These are phyloP conservation scores for Gymnodraco acuticeps DNA, from an alignment of 2,797 vertebrate species.

Conservation along the genomic window DNA sequence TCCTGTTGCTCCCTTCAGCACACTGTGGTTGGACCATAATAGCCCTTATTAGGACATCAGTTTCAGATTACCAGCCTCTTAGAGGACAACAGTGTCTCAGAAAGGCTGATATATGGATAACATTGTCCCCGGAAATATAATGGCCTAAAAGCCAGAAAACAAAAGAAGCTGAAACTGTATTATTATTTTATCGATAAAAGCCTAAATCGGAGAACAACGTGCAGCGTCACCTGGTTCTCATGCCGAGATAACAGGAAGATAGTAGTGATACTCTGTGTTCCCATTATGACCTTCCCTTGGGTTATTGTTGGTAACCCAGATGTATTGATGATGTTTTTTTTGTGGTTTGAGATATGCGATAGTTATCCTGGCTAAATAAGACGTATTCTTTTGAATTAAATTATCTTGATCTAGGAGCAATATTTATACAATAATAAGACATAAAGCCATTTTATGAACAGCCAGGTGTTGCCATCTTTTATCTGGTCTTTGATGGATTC, in stretches of 20 bases:
- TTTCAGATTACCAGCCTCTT: constrained; percentile 55
- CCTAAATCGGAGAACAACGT: constrained; percentile 29
- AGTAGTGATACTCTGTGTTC: constrained; percentile 20
- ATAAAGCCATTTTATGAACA: background rate
- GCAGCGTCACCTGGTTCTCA: constrained; percentile 55
- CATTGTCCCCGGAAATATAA: constrained; percentile 5
- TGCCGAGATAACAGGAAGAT: constrained; percentile 1
- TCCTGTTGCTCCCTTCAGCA: constrained; percentile 6
- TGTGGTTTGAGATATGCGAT: constrained; percentile 20
- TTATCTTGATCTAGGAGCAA: background rate
- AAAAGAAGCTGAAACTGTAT: constrained; percentile 21
- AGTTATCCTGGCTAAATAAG: background rate
- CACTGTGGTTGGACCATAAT: constrained; percentile 46
- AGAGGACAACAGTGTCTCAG: constrained; percentile 9
- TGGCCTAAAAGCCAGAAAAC: constrained; percentile 4
- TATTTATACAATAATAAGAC: background rate
- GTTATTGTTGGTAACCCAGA: constrained; percentile 12
- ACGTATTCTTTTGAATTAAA: constrained; percentile 8
- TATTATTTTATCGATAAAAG: constrained; percentile 41
- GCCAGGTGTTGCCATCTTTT: background rate
- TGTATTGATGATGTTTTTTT: constrained; percentile 5
- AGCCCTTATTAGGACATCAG: constrained; percentile 50
- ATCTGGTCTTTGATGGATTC: constrained; percentile 1
- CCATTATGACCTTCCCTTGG: background rate
- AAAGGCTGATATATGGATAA: constrained; percentile 32